Evolutionary conservation across 2,888 invertebrate species (phyloP), one percentile per base, ranked within the genome.

Genomic region (Polydrusus tereticollis): DNA sequence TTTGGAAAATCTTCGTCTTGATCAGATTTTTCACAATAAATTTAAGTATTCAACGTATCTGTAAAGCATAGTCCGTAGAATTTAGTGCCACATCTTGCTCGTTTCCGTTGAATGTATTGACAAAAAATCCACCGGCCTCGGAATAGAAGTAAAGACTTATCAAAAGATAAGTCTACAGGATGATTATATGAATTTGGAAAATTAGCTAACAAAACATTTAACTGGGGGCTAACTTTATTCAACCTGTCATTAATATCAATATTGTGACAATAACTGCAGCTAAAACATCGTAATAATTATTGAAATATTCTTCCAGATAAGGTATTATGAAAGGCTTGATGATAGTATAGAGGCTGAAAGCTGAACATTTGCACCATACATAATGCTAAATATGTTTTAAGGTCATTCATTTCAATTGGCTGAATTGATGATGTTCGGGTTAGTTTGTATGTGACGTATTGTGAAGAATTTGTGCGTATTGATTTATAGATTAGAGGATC

Each of bases 301-400:
- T 69, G 63, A 41, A 50, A 69, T 3, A 64, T 36, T 41, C 65
- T 20, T 21, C 47, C 50, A 12, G 71, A 60, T 33, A 66, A 29
- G 12, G 10, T 41, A 14, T 47, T 26, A 21, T 21, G 45, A 38
- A 72, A 67, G 16, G 36, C 55, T 36, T 23, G 58, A n/a, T 43
- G 23, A 47, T 70, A 65, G 23, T 70, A 70, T 18, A 65, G 21
- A 23, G 70, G 65, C 33, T 50, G 59, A 57, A 58, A 38, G 16
- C 45, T 47, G 33, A 70, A 70, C 16, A 64, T 33, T 70, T 26
- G 14, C 7, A 65, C 20, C 12, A 65, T 14, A 21, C 26, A 45
- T 33, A 52, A n/a, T 33, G 33, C 59, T 29, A 68, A 18, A 45
- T 20, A 69, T 21, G 23, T 6, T 26, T 50, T 47, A n/a, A 62